Conservation (phyloP, 2,113 vertebrate genomes). For the Mugil cephalus region DNA sequence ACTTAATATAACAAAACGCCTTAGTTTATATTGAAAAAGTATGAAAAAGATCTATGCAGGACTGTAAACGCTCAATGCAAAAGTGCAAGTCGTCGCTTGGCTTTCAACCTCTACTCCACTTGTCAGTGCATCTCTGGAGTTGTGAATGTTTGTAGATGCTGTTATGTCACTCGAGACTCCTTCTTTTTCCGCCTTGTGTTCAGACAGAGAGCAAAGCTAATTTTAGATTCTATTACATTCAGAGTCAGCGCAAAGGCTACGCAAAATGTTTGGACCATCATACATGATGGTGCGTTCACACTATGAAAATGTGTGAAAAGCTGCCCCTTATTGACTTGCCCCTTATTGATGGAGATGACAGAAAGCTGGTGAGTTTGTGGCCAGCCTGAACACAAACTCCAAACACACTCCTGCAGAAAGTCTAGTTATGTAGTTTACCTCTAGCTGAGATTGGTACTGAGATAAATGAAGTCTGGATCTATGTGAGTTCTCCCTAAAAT, state of each 20-base stretch:
- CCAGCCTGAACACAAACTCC: no score
- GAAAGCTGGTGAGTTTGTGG: no score
- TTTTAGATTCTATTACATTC: not conserved
- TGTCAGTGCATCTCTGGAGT: slow-evolving; percentile 66
- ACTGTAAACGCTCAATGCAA: slow-evolving; percentile 82
- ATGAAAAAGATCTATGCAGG: slow-evolving; percentile 85
- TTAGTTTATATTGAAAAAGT: slow-evolving; percentile 81
- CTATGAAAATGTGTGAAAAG: no score
- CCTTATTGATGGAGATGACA: no score
- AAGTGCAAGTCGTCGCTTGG: slow-evolving; percentile 78
- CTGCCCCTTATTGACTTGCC: no score
- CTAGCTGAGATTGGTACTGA: no score
- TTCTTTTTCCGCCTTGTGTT: slow-evolving; percentile 20
- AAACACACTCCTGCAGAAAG: no score
- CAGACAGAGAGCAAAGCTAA: slow-evolving; percentile 25
- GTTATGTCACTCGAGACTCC: slow-evolving; percentile 32
- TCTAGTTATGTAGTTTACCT: no score
- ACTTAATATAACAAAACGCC: slow-evolving; percentile 82
- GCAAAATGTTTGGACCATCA: no score
- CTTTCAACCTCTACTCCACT: slow-evolving; percentile 74
- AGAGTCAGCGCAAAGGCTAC: not conserved
- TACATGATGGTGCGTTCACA: no score
- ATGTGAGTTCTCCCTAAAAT: not conserved
- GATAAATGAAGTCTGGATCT: no score
- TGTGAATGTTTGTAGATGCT: slow-evolving; percentile 63